phyloP scores from a whole-genome alignment of 2,888 invertebrate genomes.

The Lobophora halterata region DNA sequence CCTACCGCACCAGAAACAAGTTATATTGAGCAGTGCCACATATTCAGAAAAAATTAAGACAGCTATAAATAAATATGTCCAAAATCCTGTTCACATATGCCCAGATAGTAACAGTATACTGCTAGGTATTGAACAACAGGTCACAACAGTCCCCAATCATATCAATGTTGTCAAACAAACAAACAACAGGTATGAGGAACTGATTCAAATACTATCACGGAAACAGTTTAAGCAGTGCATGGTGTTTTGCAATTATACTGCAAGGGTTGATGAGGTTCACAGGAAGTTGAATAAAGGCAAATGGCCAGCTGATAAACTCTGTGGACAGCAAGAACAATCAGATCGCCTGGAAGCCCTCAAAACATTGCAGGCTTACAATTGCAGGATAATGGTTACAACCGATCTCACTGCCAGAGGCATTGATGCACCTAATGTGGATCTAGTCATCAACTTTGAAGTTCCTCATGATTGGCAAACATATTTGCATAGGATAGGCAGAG shows the following conservation, averaged over 20 bases:
- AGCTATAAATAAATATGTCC: slow-evolving; percentile 88
- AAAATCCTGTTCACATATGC: slow-evolving; percentile 87
- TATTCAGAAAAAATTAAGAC: slow-evolving; percentile 88
- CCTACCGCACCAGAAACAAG: slow-evolving; percentile 90
- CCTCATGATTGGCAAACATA: slow-evolving; percentile 91
- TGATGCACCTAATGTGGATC: slow-evolving; percentile 95
- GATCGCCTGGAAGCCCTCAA: slow-evolving; percentile 88
- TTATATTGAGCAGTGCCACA: slow-evolving; percentile 96
- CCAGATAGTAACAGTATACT: slow-evolving; percentile 84
- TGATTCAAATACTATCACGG: slow-evolving; percentile 84
- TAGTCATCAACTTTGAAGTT: slow-evolving; percentile 95
- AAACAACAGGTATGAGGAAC: slow-evolving; percentile 82
- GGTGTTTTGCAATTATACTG: slow-evolving; percentile 94
- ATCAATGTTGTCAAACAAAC: slow-evolving; percentile 84
- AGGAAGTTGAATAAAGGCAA: slow-evolving; percentile 85
- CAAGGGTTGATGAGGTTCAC: slow-evolving; percentile 89
- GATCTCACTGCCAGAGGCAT: slow-evolving; percentile 96
- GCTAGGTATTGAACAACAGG: slow-evolving; percentile 91
- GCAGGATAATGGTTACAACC: slow-evolving; percentile 93
- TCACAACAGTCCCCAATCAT: slow-evolving; percentile 81
- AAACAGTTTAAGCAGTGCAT: slow-evolving; percentile 94
- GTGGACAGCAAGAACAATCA: slow-evolving; percentile 89
- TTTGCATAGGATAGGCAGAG: slow-evolving; percentile 96
- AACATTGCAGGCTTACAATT: slow-evolving; percentile 89
- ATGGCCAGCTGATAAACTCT: slow-evolving; percentile 89